Evolutionary conservation across 2,797 vertebrate species (phyloP).

Genomic region (Falco cherrug): DNA sequence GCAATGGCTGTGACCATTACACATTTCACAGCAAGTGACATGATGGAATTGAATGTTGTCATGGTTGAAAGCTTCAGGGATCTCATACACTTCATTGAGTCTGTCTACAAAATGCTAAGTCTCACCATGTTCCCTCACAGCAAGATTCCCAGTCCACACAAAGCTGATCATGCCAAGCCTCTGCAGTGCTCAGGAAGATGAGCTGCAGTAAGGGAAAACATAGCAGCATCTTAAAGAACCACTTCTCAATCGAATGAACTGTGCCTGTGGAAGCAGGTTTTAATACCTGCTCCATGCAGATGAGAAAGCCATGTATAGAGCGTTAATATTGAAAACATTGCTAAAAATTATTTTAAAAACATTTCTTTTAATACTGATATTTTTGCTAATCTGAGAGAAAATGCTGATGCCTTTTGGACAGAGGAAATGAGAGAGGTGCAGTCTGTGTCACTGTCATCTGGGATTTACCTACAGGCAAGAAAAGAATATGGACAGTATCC

Average conservation of each 20-base stretch:
- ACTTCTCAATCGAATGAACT: not conserved
- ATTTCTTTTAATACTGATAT: not conserved
- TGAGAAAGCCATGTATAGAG: not conserved
- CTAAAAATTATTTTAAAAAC: not conserved
- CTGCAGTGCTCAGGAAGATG: not conserved
- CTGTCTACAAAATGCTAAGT: not conserved
- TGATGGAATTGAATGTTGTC: conserved; percentile 12
- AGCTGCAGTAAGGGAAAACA: not conserved
- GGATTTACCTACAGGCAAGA: not conserved
- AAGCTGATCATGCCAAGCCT: not conserved
- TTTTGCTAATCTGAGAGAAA: not conserved
- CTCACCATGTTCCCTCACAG: conserved; percentile 2
- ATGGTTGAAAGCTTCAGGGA: conserved; percentile 32
- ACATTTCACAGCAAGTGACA: conserved; percentile 11
- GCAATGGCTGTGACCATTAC: not conserved
- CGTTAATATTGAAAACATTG: not conserved
- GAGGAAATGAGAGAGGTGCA: not conserved
- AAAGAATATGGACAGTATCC: not conserved
- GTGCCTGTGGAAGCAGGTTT: not conserved
- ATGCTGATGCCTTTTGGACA: not conserved
- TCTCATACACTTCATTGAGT: conserved; percentile 14
- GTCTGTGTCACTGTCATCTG: not conserved
- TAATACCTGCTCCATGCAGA: not conserved
- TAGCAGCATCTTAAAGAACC: not conserved
- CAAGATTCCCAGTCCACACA: conserved; percentile 15